A percentile compares a stretch with the other conserved stretches of the same genome.
These are phyloP conservation scores for Atta cephalotes DNA, from an alignment of 1,140 invertebrate species.

Conservation along the genomic window DNA sequence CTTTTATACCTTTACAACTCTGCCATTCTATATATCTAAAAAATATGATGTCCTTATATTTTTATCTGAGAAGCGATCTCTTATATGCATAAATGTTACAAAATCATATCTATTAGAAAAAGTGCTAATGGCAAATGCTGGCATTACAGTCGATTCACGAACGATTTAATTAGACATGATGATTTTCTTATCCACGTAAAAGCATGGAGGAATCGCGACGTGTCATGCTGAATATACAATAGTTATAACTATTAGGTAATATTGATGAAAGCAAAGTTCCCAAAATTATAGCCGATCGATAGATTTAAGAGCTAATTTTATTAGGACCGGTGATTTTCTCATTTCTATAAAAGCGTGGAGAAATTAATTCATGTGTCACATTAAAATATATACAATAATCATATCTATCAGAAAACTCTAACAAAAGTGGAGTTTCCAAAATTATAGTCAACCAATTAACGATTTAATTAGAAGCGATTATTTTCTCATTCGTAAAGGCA, in stretches of 20 bases:
- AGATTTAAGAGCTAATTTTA: slow-evolving; percentile 33
- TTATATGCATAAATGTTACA: slow-evolving; percentile 8
- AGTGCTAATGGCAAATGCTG: not conserved
- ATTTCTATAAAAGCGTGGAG: slow-evolving; percentile 25
- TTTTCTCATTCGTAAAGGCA: slow-evolving; percentile 25
- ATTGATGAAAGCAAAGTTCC: slow-evolving; percentile 33
- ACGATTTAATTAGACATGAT: slow-evolving; percentile 45
- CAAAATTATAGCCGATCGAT: slow-evolving; percentile 36
- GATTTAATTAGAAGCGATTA: slow-evolving; percentile 47
- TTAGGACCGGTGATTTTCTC: slow-evolving; percentile 40
- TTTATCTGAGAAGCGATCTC: not conserved
- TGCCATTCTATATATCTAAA: not conserved
- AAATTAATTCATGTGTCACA: slow-evolving; percentile 15
- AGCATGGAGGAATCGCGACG: not conserved
- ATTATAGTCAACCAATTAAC: not conserved
- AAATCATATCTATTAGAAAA: not conserved
- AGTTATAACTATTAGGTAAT: slow-evolving; percentile 22
- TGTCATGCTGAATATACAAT: slow-evolving; percentile 45
- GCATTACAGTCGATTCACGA: slow-evolving; percentile 27
- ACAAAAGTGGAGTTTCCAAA: slow-evolving; percentile 31
- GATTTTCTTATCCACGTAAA: slow-evolving; percentile 49
- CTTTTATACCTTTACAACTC: not conserved
- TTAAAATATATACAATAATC: slow-evolving; percentile 43
- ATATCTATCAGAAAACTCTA: slow-evolving; percentile 31
- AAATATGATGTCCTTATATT: slow-evolving; percentile 18